phyloP scores from a whole-genome alignment of 92 coral and sea anemone species.

The Pocillopora meandrina region DNA sequence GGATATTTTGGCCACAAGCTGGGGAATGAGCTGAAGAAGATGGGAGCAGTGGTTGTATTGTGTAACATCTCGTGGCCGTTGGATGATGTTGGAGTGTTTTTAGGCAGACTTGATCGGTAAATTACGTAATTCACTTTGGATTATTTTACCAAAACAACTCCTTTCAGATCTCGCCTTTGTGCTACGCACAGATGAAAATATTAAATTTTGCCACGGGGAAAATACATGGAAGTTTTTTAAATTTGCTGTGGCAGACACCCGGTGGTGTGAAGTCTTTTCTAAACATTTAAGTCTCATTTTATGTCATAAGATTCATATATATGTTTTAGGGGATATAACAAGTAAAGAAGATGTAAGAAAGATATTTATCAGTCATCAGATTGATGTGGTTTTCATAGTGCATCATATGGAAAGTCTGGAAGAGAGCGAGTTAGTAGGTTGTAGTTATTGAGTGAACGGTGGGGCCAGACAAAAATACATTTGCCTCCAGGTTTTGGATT shows the following conservation, averaged over 20 bases:
- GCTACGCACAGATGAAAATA: no score
- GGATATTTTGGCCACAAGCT: constrained; percentile 79
- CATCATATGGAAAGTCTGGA: constrained; percentile 93
- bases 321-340: constrained; percentile 50
- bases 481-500: no score
- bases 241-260: no score
- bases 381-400: constrained; percentile 71
- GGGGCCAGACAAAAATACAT: no score
- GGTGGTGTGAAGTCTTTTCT: no score
- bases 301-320: not conserved
- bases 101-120: constrained; percentile 35
- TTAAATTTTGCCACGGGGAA: no score
- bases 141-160: no score
- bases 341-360: constrained; percentile 33
- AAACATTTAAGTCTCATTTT: no score
- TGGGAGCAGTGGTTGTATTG: constrained; percentile 72
- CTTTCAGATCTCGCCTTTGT: no score
- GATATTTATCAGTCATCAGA: constrained; percentile 22
- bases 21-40: constrained; percentile 54
- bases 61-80: constrained; percentile 66
- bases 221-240: no score
- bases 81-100: constrained; percentile 30
- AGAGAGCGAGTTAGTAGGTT: constrained; percentile 70
- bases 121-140: no score
- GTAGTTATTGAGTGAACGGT: no score